phyloP scores from a whole-genome alignment of 1,140 invertebrate genomes.

The Aethina tumida region DNA sequence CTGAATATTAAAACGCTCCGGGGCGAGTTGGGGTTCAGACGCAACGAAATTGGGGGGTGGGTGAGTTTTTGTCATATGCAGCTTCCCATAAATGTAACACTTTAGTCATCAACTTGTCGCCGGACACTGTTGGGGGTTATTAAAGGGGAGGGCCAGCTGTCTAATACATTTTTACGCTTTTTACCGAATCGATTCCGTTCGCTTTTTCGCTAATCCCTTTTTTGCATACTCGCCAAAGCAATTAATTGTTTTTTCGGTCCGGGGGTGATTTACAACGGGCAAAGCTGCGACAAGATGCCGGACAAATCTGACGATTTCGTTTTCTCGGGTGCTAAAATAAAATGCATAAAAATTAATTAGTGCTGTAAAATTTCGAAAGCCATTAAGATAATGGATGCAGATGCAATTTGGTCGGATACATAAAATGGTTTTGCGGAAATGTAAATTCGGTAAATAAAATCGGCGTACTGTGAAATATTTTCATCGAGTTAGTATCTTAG shows the following conservation, averaged over 20 bases:
- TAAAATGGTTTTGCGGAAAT: constrained; percentile 14
- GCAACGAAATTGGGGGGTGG: background rate
- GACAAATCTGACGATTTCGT: no score
- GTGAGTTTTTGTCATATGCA: constrained; percentile 29
- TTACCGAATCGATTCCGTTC: constrained; percentile 14
- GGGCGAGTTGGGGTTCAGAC: no score
- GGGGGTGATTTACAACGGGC: no score
- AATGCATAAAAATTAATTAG: no score
- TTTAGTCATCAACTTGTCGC: constrained; percentile 23
- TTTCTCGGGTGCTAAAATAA: no score
- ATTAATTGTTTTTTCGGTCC: no score
- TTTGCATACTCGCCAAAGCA: constrained; percentile 7
- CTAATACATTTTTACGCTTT: constrained; percentile 21
- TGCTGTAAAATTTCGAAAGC: no score
- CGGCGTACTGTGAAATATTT: constrained; percentile 26
- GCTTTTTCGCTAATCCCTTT: constrained; percentile 2
- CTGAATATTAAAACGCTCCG: constrained; percentile 39
- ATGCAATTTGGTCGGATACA: no score
- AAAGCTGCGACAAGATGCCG: no score
- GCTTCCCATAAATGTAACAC: constrained; percentile 34
- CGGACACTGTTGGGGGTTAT: constrained; percentile 21
- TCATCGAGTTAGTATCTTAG: constrained; percentile 24
- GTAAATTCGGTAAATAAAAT: constrained; percentile 22
- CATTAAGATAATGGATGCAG: no score
- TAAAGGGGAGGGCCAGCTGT: constrained; percentile 28